Base-by-base conservation (phyloP, 2,113 vertebrate genomes). In the Acanthisitta chloris region DNA sequence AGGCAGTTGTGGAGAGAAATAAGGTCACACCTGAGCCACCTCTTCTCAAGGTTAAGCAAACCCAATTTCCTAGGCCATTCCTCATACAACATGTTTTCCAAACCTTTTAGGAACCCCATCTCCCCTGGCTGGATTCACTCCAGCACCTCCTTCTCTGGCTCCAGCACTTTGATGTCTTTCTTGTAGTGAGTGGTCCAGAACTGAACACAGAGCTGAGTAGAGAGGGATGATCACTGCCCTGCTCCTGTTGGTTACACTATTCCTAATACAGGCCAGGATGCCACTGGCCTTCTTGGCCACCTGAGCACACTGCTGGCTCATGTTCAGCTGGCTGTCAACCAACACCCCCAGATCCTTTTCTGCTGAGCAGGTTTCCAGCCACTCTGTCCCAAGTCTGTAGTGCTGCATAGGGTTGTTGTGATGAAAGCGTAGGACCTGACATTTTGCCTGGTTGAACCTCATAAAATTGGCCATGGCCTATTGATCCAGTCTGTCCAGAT, bases 381-480 rank as follows among this genome's bases (percentile, higher is more conserved):
- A 17, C 61, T 59, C 45, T 3, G 45, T 9, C 33, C 23, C 28
- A 33, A 58, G 18, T 28, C 33, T 17, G 4, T 1, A 43, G 36
- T 4, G 23, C 36, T 29, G n/a, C 38, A 0, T 38, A 69, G 52
- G 28, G 18, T 6, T 59, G 24, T 34, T n/a, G 51, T n/a, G 28
- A 59, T 12, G 33, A 52, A 59, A 40, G 24, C 52, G 45, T 28
- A 46, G 29, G 29, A 45, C 2, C 24, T 46, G 29, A 19, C 29
- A 38, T 9, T n/a, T 67, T 0, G 14, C n/a, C n/a, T 14, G 66
- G 3, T 3, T 45, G 28, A 38, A 59, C 10, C 7, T 12, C 45
- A 1, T 34, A 25, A 3, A 1, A 34, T 0, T 49, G 38, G 29
- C 52, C 28, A 59, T 20, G 11, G 4, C 59, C 33, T 9, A 8